Base-by-base conservation (phyloP, 2,113 vertebrate genomes). In the Corythoichthys haematopterus region DNA sequence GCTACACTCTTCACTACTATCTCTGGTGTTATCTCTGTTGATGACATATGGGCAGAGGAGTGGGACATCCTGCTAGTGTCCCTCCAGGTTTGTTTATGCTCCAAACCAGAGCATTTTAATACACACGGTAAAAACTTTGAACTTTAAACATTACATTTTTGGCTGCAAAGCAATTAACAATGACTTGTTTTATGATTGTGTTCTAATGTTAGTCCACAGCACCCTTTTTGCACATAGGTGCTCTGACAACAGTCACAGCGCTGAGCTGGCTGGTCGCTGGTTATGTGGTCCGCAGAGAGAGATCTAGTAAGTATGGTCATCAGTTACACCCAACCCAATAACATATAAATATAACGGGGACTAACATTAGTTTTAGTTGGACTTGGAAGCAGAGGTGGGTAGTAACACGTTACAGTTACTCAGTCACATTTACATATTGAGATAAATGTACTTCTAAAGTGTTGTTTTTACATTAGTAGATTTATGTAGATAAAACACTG, bases 31-130 rank as follows among this genome's bases (percentile, higher is more conserved):
- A 86, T 94, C 1, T 94, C 94, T 0, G 89, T 98, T 55, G 91
- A 94, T 38, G 93, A 98, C 83, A 78, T 99, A 1, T 99, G 96
- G 96, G 88, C 92, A 0, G 93, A 94, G 0, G 95, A 98, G 68
- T 99, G 96, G 97, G 93, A 93, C 64, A 92, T 98, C 75, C 87
- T 98, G 11, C 77, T 94, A 2, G 92, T 97, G 46, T 99, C 97
- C 16, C 72, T 99, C 59, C 95, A 96, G 88, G 97, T 97, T 45
- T 80, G 92, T 78, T 35, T 5, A 13, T 0, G 62, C 2, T 37
- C 43, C 66, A n/a, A 66, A 46, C n/a, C 4, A 65, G 3, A 8
- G 2, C 20, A 20, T 28, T 28, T 3, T 8, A 28, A 10, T 10
- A n/a, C 9, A 53, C 7, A 53, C 52, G 11, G 20, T 55, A 20